phyloP scores from a whole-genome alignment of 2,888 invertebrate species.

The Deladenus siricidicola region DNA sequence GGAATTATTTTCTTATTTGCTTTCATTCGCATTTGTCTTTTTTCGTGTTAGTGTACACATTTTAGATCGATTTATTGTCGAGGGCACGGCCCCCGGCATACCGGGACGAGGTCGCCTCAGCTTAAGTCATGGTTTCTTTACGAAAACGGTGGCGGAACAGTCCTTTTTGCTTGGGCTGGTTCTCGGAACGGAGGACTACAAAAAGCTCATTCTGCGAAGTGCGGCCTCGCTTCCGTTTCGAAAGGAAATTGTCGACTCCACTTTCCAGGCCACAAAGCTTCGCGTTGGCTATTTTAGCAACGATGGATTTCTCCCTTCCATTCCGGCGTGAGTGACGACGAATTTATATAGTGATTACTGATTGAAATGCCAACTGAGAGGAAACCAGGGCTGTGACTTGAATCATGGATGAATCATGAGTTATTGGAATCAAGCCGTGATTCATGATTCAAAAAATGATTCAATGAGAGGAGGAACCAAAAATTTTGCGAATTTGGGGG shows the following conservation, averaged over 20 bases:
- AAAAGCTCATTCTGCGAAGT: constrained; percentile 4
- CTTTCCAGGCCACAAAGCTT: constrained; percentile 11
- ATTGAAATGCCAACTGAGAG: too few relatives aligned
- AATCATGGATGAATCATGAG: too few relatives aligned
- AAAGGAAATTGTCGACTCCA: background rate
- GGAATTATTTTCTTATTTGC: too few relatives aligned
- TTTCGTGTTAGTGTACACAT: background rate
- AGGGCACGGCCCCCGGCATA: constrained; percentile 38
- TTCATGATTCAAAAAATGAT: too few relatives aligned
- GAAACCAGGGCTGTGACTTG: too few relatives aligned
- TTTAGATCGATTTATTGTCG: constrained; percentile 35
- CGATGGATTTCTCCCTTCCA: constrained; percentile 52
- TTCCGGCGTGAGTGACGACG: constrained; percentile 54
- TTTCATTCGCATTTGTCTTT: too few relatives aligned
- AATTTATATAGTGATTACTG: too few relatives aligned
- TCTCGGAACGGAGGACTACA: constrained; percentile 17
- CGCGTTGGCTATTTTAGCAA: constrained; percentile 54
- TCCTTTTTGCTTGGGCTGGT: constrained; percentile 28
- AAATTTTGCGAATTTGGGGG: too few relatives aligned
- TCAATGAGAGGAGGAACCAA: too few relatives aligned
- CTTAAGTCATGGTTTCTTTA: constrained; percentile 45
- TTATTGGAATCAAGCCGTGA: too few relatives aligned
- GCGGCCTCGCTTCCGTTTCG: constrained; percentile 10
- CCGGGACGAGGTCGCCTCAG: constrained; percentile 44
- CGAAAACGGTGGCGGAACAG: constrained; percentile 42